Evolutionary conservation across 2,797 vertebrate species (phyloP).

Genomic region (Chelonia mydas): DNA sequence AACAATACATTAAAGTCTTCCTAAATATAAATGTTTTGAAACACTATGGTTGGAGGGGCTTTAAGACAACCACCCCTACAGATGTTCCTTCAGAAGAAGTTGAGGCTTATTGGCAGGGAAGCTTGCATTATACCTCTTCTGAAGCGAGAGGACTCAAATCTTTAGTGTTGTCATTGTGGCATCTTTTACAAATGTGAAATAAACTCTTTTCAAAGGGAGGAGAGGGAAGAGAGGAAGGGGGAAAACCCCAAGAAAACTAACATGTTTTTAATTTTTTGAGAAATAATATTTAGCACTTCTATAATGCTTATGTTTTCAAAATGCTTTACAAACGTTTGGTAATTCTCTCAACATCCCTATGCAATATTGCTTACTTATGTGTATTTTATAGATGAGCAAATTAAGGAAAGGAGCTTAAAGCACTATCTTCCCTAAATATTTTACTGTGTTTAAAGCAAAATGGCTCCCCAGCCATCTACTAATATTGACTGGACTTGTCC

Average conservation of each 20-base stretch:
- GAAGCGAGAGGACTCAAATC: background rate
- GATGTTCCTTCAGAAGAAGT: background rate
- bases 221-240: no score
- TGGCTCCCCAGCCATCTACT: background rate
- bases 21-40: conserved; percentile 38
- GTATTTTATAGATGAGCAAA: background rate
- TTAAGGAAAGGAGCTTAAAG: background rate
- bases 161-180: background rate
- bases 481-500: background rate
- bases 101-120: background rate
- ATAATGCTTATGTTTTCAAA: background rate
- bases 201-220: background rate
- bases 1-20: background rate
- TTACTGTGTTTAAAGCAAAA: background rate
- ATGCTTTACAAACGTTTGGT: background rate
- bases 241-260: background rate
- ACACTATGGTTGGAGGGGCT: background rate
- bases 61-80: background rate
- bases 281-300: background rate
- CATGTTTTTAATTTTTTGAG: background rate
- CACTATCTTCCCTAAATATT: background rate
- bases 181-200: background rate
- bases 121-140: background rate
- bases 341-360: background rate
- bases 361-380: background rate